These are phyloP conservation scores for Microcebus tavaratra DNA, from an alignment of 2,113 vertebrate genomes.

Conservation along the genomic window DNA sequence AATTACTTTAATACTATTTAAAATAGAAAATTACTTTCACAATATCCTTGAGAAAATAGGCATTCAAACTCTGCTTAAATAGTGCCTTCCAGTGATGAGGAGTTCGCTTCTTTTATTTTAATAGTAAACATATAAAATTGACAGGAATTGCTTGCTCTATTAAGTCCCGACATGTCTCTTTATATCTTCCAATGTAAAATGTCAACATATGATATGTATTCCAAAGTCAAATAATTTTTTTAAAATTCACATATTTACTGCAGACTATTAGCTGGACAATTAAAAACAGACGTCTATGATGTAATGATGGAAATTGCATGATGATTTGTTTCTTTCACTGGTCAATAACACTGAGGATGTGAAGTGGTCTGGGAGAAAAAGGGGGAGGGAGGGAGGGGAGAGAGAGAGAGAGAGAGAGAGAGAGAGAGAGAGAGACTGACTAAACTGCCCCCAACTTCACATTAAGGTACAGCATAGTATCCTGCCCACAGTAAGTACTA, in stretches of 20 bases:
- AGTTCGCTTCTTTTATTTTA: neutral
- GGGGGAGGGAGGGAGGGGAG: neutral
- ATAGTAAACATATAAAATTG: neutral
- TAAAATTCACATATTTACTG: neutral
- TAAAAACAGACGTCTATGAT: conserved; percentile 34
- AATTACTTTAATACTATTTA: neutral
- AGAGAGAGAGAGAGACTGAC: neutral
- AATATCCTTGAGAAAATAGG: neutral
- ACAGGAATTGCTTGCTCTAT: neutral
- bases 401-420: neutral
- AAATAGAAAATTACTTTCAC: neutral
- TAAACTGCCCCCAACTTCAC: neutral
- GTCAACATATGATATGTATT: neutral
- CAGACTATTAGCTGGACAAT: conserved; percentile 44
- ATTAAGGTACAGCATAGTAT: neutral
- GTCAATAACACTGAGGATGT: neutral
- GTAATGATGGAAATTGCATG: conserved; percentile 13
- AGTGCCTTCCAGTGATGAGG: neutral
- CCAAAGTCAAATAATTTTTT: conserved; percentile 18
- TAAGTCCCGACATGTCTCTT: neutral
- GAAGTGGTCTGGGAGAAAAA: neutral
- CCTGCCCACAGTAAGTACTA: neutral
- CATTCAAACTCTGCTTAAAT: conserved; percentile 42
- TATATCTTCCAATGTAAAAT: conserved; percentile 39
- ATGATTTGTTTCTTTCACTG: conserved; percentile 37